Base-by-base conservation (phyloP, 2,888 invertebrate genomes). In the Aleiodes leptofemur region DNA sequence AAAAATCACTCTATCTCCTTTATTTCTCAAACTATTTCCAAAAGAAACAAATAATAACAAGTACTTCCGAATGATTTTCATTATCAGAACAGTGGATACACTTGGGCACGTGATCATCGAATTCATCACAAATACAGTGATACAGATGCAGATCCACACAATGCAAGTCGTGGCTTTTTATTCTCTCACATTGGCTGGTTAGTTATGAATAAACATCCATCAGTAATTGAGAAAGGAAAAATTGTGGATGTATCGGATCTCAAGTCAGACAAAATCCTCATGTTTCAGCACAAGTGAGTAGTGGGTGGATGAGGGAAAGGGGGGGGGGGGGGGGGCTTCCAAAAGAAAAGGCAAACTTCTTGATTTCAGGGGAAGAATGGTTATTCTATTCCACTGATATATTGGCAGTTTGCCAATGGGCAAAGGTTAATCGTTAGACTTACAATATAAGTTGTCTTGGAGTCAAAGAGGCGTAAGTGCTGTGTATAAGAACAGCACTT, bases 161-260 rank as follows among this genome's bases (percentile, higher is more conserved):
- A 96, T 87, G 93, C 94, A 4, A 92, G 92, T 74, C 91, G 96
- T 7, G 97, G 97, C 0, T 97, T 98, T 90, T 96, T 96, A 91
- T 98, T 97, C 90, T 92, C 97, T 0, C 98, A 98, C 87, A 94
- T 97, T 51, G 98, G 98, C 29, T 98, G 98, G 98, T 91, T 98
- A 31, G 94, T 96, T 94, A 93, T 95, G 92, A 93, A 93, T 83
- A 97, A 98, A 88, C 97, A 97, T 88, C 96, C 96, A 14, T 5
- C 38, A 78, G 94, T 95, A 50, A 92, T 92, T 38, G 90, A 91
- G 76, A 93, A 94, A 80, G 95, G 93, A 74, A 90, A 90, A 74
- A 91, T 90, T 34, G 92, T 96, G 48, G 95, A 96, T 84, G 90
- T 96, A 91, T 93, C 93, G n/a, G 96, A 97, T 85, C 87, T 96